A percentile compares a stretch with the other conserved stretches of the same genome.
Conservation (phyloP, 1,140 invertebrate species). For the Steinernema feltiae region DNA sequence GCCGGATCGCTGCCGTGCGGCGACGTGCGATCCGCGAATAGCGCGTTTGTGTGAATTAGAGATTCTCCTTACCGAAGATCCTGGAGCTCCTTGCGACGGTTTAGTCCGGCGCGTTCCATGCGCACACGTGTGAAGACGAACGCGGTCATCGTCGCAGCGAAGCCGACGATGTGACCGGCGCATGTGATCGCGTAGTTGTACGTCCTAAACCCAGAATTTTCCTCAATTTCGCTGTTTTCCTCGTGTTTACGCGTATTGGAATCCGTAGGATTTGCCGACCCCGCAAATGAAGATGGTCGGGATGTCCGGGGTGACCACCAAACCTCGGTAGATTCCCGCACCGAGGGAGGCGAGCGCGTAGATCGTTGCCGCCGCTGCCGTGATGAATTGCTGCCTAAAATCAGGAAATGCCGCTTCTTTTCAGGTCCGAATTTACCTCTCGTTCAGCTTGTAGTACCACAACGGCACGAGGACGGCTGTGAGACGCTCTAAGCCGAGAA, state of each 20-base stretch:
- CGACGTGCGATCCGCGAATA: no score
- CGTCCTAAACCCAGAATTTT: background rate
- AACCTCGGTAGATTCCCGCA: background rate
- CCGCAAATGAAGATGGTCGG: background rate
- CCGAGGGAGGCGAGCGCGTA: background rate
- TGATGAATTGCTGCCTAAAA: background rate
- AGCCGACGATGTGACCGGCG: background rate
- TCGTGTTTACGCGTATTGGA: background rate
- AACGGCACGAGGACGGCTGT: background rate
- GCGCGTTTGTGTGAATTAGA: no score
- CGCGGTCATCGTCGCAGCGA: background rate
- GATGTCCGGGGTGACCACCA: background rate
- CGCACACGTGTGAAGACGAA: background rate
- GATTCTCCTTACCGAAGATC: background rate
- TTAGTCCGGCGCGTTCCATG: background rate
- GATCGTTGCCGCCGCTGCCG: background rate
- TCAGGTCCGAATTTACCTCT: background rate
- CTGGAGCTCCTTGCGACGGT: background rate
- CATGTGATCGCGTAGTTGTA: background rate
- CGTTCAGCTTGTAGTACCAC: background rate
- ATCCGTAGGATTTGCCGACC: background rate
- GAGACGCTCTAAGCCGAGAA: background rate
- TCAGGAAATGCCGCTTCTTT: background rate
- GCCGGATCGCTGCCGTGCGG: no score
- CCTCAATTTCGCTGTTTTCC: background rate